A percentile compares a stretch with the other conserved stretches of the same genome.
These are phyloP conservation scores for Achatina immaculata DNA, from an alignment of 1,140 invertebrate species.

Conservation along the genomic window DNA sequence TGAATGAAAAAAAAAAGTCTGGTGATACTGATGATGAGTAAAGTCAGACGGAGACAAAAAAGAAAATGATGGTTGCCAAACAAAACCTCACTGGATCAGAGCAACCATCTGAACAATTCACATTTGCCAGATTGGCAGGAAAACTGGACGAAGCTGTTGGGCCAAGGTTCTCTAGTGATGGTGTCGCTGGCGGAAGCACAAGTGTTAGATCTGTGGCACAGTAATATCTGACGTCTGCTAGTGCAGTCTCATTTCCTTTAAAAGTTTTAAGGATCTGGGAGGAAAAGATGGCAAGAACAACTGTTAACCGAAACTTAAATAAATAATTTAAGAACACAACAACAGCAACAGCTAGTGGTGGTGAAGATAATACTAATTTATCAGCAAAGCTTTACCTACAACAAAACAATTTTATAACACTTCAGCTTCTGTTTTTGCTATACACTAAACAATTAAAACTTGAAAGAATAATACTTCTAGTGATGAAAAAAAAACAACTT, in stretches of 20 bases:
- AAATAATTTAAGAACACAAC: not conserved
- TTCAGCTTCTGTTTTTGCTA: no score
- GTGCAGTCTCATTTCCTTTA: not conserved
- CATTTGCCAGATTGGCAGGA: not conserved
- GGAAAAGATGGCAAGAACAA: not conserved
- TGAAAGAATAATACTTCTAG: no score
- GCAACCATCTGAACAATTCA: slow-evolving; percentile 2
- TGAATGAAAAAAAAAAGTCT: no score
- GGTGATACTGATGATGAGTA: no score
- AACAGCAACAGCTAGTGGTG: not conserved
- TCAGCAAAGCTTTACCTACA: no score
- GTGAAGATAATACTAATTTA: no score
- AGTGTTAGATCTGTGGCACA: slow-evolving; percentile 28
- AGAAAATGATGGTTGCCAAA: no score
- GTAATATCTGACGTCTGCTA: slow-evolving; percentile 44
- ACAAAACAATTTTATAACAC: no score
- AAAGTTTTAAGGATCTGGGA: not conserved
- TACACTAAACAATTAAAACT: no score
- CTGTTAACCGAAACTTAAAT: no score
- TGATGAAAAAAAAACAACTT: no score
- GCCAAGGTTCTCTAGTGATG: not conserved
- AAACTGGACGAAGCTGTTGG: not conserved
- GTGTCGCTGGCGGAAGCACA: not conserved
- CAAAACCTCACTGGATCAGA: slow-evolving; percentile 13
- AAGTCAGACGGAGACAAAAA: no score